Percentiles rank a stretch among this genome's conserved stretches.
Evolutionary conservation across 2,113 vertebrate species (phyloP).

Genomic region (Acanthisitta chloris): DNA sequence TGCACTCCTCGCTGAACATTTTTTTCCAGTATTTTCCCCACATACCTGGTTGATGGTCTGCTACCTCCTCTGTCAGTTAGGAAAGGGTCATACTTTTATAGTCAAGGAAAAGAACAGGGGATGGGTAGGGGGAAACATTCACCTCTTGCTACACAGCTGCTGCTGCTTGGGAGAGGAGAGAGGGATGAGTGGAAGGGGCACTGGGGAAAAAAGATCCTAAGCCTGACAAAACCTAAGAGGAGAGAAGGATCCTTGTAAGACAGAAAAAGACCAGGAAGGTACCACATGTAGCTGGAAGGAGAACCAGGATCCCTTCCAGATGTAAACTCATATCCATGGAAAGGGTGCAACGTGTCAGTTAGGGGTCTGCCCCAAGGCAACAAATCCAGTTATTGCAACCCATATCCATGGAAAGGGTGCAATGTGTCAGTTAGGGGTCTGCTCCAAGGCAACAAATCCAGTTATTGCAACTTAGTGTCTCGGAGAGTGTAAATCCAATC

Average conservation of each 20-base stretch:
- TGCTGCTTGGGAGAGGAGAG: neutral
- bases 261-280: neutral
- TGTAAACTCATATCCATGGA: neutral
- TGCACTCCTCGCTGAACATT: neutral
- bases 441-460: neutral
- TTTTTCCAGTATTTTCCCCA: neutral
- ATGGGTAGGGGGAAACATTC: neutral
- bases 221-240: neutral
- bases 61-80: neutral
- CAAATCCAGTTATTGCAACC: neutral
- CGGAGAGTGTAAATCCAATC: neutral
- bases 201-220: neutral
- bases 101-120: rapidly evolving
- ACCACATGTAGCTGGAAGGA: neutral
- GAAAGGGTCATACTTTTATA: neutral
- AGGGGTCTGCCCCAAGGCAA: neutral
- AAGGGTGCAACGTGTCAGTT: neutral
- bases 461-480: neutral
- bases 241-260: neutral
- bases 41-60: neutral
- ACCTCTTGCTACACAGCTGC: neutral
- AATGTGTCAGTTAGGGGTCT: neutral
- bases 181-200: neutral
- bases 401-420: neutral
- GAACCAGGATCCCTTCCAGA: neutral